These are phyloP conservation scores for Apodemus sylvaticus DNA, from an alignment of 2,113 vertebrate species.

Conservation along the genomic window DNA sequence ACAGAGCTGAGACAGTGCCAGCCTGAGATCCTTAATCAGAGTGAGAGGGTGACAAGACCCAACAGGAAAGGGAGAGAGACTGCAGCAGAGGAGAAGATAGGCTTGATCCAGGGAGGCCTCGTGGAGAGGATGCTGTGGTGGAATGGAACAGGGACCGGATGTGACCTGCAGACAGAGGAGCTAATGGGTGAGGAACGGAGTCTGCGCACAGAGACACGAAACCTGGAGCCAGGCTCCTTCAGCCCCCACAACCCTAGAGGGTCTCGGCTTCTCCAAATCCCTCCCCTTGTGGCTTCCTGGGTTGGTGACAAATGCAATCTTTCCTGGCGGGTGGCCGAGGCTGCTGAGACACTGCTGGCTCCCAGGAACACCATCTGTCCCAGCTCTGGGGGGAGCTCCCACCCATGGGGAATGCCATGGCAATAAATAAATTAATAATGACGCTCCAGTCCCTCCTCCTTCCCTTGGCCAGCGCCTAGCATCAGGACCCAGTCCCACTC, in stretches of 20 bases:
- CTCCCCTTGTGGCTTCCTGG: slow-evolving; percentile 47
- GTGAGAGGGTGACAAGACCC: background rate
- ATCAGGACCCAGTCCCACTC: background rate
- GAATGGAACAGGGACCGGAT: background rate
- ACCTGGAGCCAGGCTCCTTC: background rate
- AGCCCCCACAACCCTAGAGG: background rate
- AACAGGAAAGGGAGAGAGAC: background rate
- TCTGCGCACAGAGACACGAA: background rate
- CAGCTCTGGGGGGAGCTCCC: slow-evolving; percentile 49
- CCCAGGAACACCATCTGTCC: slow-evolving; percentile 76
- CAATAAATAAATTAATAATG: slow-evolving; percentile 77
- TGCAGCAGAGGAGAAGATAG: background rate
- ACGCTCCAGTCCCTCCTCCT: background rate
- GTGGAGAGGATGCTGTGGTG: rapidly evolving
- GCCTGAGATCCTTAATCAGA: background rate
- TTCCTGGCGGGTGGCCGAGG: slow-evolving; percentile 57
- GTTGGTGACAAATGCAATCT: slow-evolving; percentile 66
- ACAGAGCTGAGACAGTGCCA: background rate
- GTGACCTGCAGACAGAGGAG: background rate
- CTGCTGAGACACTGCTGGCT: slow-evolving; percentile 68
- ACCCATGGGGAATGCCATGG: slow-evolving; percentile 50
- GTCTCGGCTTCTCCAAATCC: slow-evolving; percentile 48
- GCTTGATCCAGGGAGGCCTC: background rate
- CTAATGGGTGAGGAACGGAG: background rate
- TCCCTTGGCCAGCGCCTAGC: background rate